Evolutionary conservation across 2,797 vertebrate genomes (phyloP), one percentile per base, ranked within the genome.

Genomic region (Holocentrus rufus): DNA sequence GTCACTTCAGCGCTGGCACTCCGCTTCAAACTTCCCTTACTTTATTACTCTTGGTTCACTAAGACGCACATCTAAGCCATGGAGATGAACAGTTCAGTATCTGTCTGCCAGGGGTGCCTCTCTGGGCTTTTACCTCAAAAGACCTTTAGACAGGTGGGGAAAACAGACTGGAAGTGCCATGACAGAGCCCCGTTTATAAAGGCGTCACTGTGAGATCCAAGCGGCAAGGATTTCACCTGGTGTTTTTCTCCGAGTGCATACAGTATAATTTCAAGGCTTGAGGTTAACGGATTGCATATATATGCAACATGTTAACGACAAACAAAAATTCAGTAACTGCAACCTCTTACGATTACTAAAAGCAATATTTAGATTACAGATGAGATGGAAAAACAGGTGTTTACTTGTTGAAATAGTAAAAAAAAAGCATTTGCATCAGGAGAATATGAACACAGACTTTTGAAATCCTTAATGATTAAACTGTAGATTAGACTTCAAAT

Each of bases 1-100:
- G 88, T 84, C 88, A 90, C 92, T 83, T 86, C 82, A 92, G 85
- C 76, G 62, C 63, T 85, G 88, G 79, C 74, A 76, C 44, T 52
- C 3, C 36, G 27, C n/a, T 50, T 73, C 61, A 90, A 88, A 88
- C 84, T 82, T 85, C 65, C 74, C 62, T 77, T 46, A 81, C 85
- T 90, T 84, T 74, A 80, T 83, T 86, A 70, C 69, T 82, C 64
- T 88, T 75, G 74, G 83, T 87, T 73, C 46, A 61, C 59, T 39
- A 23, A 68, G n/a, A 56, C 57, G 56, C 65, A 42, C 63, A 65
- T 74, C 31, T 77, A 50, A 75, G 60, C 74, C 70, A 61, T 65
- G 58, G 55, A 75, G 25, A 83, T 81, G 58, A 85, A 82, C 61
- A 53, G 46, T 42, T 73, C 47, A 74, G 60, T 84, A 72, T 85